Conservation (phyloP, 2,888 invertebrate genomes). For the Drosophila nr. perissopoda region DNA sequence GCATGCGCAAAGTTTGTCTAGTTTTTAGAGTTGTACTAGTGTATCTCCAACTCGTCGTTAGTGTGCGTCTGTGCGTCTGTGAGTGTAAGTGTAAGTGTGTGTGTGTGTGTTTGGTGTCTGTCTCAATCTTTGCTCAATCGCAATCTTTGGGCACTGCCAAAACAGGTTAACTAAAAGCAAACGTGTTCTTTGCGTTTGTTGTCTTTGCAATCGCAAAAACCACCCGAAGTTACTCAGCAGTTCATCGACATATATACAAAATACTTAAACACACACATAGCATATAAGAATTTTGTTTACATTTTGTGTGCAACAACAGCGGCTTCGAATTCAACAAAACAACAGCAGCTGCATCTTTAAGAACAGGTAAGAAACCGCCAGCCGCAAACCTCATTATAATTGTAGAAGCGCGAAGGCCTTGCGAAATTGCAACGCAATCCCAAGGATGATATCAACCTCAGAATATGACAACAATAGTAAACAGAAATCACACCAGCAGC, state of each 20-base stretch:
- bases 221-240: constrained; percentile 58
- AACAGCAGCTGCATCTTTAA: constrained; percentile 43
- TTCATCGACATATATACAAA: constrained; percentile 18
- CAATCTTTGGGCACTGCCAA: constrained; percentile 77
- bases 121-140: constrained; percentile 80
- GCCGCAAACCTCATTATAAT: constrained; percentile 31
- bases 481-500: constrained; percentile 13
- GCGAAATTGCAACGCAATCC: constrained; percentile 41
- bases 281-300: constrained; percentile 52
- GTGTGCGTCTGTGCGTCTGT: constrained; percentile 1
- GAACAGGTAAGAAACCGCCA: constrained; percentile 56
- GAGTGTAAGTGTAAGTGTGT: constrained; percentile 2
- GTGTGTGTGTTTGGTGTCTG: constrained; percentile 23
- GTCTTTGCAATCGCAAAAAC: constrained; percentile 72
- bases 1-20: constrained; percentile 64
- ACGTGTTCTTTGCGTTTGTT: constrained; percentile 76
- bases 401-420: constrained; percentile 46
- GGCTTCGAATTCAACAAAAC: constrained; percentile 8
- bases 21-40: constrained; percentile 44
- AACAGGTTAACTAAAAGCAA: constrained; percentile 77
- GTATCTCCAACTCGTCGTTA: constrained; percentile 22
- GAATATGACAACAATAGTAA: constrained; percentile 30
- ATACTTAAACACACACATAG: constrained; percentile 18
- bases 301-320: constrained; percentile 35
- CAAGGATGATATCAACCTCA: constrained; percentile 64